Evolutionary conservation across 2,797 vertebrate species (phyloP), one percentile per base, ranked within the genome.

Genomic region (Pelobates cultripes): DNA sequence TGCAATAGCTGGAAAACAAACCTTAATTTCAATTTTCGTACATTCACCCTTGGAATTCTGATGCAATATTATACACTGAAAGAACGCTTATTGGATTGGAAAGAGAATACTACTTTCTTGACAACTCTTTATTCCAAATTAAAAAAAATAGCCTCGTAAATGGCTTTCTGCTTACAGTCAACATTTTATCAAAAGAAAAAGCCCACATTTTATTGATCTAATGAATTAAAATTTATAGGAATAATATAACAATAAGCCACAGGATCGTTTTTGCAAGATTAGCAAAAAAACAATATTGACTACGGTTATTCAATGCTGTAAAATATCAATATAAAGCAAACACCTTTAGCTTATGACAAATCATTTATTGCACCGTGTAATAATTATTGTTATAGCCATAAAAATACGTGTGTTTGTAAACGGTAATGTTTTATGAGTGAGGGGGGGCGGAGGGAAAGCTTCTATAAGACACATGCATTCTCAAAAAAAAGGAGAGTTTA

Each of bases 11-110:
- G 2, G 68, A 72, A 44, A 67, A 77, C 72, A 13, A n/a, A 68
- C 73, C 70, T 66, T 70, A 77, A 76, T 77, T 77, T 77, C 28
- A 77, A 72, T 82, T 70, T 77, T 72, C 68, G 64, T 60, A 71
- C 68, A 60, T 57, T 69, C 60, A 67, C 68, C 28, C 74, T 82
- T 53, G 63, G 17, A 41, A 76, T 81, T 81, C 55, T 61, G 28
- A 64, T 71, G 70, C 43, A 60, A 40, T 71, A 43, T 57, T 57
- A 57, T 57, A 1, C 13, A 57, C 55, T 57, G 4, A 4, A 75
- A 51, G 60, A 51, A 68, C 17, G 9, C 43, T 51, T 70, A 60
- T 68, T 57, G 42, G 72, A 60, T 69, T 13, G 40, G 42, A n/a
- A n/a, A n/a, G 73, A 81, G 69, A 42, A 66, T 75, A 63, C 57